These are phyloP conservation scores for Drosophila subquinaria DNA, from an alignment of 2,888 invertebrate genomes.

Conservation along the genomic window DNA sequence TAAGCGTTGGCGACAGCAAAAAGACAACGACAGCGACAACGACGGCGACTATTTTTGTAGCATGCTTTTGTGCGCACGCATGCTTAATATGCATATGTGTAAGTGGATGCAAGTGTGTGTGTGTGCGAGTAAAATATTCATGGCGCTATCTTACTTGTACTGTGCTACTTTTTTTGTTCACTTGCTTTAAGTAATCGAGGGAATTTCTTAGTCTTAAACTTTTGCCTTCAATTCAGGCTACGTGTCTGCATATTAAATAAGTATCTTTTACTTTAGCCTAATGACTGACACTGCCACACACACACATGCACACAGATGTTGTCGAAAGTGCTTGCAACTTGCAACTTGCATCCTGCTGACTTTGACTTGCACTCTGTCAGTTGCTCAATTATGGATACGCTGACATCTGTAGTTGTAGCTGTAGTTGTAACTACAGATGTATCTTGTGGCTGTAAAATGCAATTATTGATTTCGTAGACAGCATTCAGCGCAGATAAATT, in stretches of 20 bases:
- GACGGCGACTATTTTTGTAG: conserved; percentile 46
- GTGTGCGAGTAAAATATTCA: conserved; percentile 70
- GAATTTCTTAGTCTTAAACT: conserved; percentile 55
- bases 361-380: conserved; percentile 26
- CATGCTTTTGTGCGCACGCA: conserved; percentile 40
- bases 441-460: conserved; percentile 8
- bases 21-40: conserved; percentile 55
- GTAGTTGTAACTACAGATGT: conserved; percentile 5
- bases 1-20: conserved; percentile 61
- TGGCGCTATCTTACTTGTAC: conserved; percentile 38
- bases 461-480: conserved; percentile 46
- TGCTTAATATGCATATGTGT: conserved; percentile 34
- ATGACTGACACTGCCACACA: conserved; percentile 5
- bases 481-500: conserved; percentile 39
- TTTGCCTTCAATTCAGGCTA: conserved; percentile 16
- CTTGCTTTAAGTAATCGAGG: conserved; percentile 60
- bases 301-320: neutral
- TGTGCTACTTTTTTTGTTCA: conserved; percentile 24
- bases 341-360: conserved; percentile 12
- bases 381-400: conserved; percentile 45
- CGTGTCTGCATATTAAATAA: conserved; percentile 56
- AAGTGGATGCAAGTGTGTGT: conserved; percentile 18
- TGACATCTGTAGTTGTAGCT: conserved; percentile 21
- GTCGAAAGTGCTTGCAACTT: conserved; percentile 14
- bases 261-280: conserved; percentile 11